Evolutionary conservation across 2,797 vertebrate species (phyloP), one percentile per base, ranked within the genome.

Genomic region (Hypotaenidia philippensis): DNA sequence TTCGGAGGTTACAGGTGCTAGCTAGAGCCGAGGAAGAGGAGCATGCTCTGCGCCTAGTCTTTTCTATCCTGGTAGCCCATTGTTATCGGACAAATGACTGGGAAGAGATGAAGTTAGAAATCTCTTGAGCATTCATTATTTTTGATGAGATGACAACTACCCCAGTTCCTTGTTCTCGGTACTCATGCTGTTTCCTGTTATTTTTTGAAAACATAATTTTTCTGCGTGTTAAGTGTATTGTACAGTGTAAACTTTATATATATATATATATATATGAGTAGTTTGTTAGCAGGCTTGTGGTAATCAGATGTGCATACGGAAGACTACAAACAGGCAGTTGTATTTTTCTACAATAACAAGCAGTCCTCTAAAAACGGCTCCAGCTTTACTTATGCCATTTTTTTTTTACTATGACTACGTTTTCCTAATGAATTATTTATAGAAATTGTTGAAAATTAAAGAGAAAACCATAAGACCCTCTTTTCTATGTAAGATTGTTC

Each of bases 101-200:
- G 95, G 94, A 97, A 98, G 97, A 97, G 90, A 95, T 85, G 94
- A 96, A 97, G 95, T 97, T 96, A 94, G 97, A 98, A 98, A 89
- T 98, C 98, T 98, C 98, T 94, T 93, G 98, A 98, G 98, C 97
- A 97, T 98, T 99, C 98, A 98, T 99, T 99, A 98, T 98, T 98
- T 98, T 98, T 98, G 98, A 98, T 97, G 97, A 97, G 98, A 97
- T 98, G 98, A 98, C 98, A 98, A 97, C 97, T 97, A 89, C 91
- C 90, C 85, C 93, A 57, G 96, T 90, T 97, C 93, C 93, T 57
- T 95, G 77, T 97, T 97, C 96, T 97, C 94, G 68, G 89, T 96
- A 89, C 91, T 97, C 83, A 20, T 93, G 93, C 95, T 94, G 93
- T 93, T 97, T 96, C 87, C 96, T 97, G 89, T 91, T 87, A 89